Base-by-base conservation (phyloP, 2,113 vertebrate genomes). In the Syngnathoides biaculeatus region DNA sequence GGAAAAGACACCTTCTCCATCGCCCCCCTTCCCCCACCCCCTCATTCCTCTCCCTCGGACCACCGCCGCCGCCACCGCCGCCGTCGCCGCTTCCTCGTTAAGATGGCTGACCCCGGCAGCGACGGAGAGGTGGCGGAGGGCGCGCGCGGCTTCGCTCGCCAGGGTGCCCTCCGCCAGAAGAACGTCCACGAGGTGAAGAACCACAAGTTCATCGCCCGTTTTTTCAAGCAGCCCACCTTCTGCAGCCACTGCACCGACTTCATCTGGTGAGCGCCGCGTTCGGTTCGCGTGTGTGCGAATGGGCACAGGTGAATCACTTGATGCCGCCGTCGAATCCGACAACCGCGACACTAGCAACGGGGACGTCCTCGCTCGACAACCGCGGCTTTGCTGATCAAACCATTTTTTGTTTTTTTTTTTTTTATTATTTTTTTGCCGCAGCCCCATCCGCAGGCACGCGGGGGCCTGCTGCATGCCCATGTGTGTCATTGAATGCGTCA, bases 171-270 rank as follows among this genome's bases (percentile, higher is more conserved):
- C 64, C 91, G 92, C 24, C 87, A 94, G 90, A 95, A 94, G 88
- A 95, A 94, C 61, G 92, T 93, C 74, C 93, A 93, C 84, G 94
- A 93, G 87, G 92, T 95, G 87, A 95, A 95, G 91, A 87, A 93
- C 85, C 94, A 98, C 91, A 97, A 93, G 88, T 91, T 94, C 92
- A 95, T 92, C 82, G 94, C 94, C 71, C 94, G 95, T 87, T 95
- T 95, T 93, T 96, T 95, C 91, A 95, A 95, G 91, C 94, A 95
- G 86, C 94, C 95, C 50, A 95, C 95, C 84, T 95, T 95, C 91
- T 95, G 94, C 92, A 95, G 94, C 91, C 94, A 95, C 94, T 95
- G 94, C 91, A 95, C 94, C 71, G 94, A 95, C 92, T 94, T 95
- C 88, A 94, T 95, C 88, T 95, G 94, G 94, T 94, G 86, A 93